Evolutionary conservation across 2,888 invertebrate species (phyloP), one percentile per base, ranked within the genome.

Genomic region (Balanococcus diminutus): DNA sequence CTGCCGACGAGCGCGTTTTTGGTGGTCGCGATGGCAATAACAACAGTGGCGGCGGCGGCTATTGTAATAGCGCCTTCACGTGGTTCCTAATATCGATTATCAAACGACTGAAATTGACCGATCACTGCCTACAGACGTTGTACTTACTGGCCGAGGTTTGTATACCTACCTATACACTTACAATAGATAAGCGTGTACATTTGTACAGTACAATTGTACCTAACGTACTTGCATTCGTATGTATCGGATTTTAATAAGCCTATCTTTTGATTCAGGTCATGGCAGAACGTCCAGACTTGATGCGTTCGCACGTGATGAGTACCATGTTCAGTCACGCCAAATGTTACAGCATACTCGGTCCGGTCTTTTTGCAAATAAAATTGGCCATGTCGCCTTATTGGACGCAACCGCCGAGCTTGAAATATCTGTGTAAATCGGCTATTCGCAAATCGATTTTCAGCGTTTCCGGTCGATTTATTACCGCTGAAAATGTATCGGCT

Each of bases 271-370:
- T 11, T 2, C 67, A 87, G 86, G 88, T 88, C 14, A 89, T 89
- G 89, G 89, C 88, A 8, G 89, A 88, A 39, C 84, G 87, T 31
- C 89, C 89, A 8, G 85, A 83, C 2, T 87, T 88, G 11, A 89
- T 89, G 89, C 88, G 88, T 84, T 87, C 88, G 11, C 89, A 89
- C 83, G 89, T 89, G 19, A 87, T 89, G 87, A 88, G 89, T 16
- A 89, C 89, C 36, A 89, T 89, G 89, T 88, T 89, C 87, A 87
- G 88, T 25, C 89, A 89, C 87, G 89, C 88, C 5, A 88, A 88
- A 72, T 89, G 88, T 84, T 89, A 88, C 87, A 88, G 88, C 81
- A 88, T 89, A 32, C 87, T 89, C 31, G 89, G 89, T 3, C 89
- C 89, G 9, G 89, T 89, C 51, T 89, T 89, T 87, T 87, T 89